phyloP scores from a whole-genome alignment of 2,113 vertebrate genomes.

The Equus przewalskii region DNA sequence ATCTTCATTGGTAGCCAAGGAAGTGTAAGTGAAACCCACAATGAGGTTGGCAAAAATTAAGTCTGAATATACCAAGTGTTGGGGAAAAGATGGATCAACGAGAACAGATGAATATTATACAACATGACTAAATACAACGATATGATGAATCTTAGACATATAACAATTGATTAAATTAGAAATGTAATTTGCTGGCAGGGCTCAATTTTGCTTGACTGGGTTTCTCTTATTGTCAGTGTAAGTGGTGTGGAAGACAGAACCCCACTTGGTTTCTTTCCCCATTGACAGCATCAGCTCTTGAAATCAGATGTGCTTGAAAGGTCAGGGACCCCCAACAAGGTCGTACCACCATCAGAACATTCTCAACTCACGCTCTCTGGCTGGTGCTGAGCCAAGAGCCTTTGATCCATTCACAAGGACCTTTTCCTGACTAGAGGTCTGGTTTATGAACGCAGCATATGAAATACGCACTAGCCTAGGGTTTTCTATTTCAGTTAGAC shows the following conservation, averaged over 20 bases:
- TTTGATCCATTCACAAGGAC: background rate
- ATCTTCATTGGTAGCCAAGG: background rate
- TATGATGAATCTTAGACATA: background rate
- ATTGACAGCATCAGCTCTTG: background rate
- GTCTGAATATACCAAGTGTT: background rate
- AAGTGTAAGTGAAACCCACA: conserved; percentile 1
- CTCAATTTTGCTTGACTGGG: background rate
- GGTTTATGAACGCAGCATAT: background rate
- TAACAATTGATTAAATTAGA: background rate
- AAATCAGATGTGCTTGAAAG: background rate
- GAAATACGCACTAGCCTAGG: background rate
- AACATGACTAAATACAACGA: background rate
- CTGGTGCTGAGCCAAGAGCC: background rate
- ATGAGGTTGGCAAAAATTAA: background rate
- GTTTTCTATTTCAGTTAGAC: background rate
- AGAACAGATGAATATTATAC: background rate
- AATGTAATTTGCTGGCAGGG: background rate
- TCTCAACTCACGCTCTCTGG: background rate
- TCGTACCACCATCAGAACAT: background rate
- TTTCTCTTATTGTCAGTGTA: background rate
- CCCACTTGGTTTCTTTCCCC: background rate
- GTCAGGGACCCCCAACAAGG: background rate
- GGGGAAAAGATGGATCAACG: background rate
- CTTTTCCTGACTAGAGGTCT: background rate
- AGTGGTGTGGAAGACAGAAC: background rate